A percentile compares a stretch with the other conserved stretches of the same genome.
Conservation (phyloP, 2,797 vertebrate genomes). For the Muscicapa comitata region DNA sequence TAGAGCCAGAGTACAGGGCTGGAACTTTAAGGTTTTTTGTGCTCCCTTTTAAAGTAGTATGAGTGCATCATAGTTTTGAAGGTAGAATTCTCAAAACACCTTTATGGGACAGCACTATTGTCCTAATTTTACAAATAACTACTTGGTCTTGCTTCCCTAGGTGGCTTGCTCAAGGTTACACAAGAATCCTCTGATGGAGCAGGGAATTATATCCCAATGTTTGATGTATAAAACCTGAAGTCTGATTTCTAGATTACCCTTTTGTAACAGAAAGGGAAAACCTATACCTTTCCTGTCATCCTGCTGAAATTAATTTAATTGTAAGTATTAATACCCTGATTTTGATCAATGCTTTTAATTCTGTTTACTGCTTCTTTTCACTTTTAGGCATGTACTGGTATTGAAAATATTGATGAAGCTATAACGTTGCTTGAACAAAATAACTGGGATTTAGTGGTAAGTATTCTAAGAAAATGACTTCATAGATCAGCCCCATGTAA, state of each 20-base stretch:
- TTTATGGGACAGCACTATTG: neutral
- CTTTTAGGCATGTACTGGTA: conserved; percentile 96
- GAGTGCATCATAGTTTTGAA: neutral
- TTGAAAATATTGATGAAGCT: conserved; percentile 99
- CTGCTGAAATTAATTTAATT: neutral
- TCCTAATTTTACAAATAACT: conserved; percentile 2
- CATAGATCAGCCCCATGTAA: neutral
- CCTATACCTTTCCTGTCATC: neutral
- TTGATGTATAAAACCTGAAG: neutral
- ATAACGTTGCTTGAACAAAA: conserved; percentile 98
- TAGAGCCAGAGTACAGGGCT: neutral
- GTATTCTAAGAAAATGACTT: conserved; percentile 68
- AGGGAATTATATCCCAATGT: neutral
- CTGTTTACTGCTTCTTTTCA: conserved; percentile 25
- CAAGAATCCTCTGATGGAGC: neutral
- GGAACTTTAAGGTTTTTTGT: neutral
- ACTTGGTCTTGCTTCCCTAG: neutral
- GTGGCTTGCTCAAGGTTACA: neutral
- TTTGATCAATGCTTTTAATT: conserved; percentile 35
- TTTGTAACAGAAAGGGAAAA: neutral
- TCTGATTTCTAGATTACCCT: neutral
- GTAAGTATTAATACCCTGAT: neutral
- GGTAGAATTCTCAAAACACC: neutral
- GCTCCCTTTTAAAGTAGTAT: neutral
- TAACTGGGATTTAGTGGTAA: conserved; percentile 99